Evolutionary conservation across 2,797 vertebrate species (phyloP).

Genomic region (Gorsachius magnificus): DNA sequence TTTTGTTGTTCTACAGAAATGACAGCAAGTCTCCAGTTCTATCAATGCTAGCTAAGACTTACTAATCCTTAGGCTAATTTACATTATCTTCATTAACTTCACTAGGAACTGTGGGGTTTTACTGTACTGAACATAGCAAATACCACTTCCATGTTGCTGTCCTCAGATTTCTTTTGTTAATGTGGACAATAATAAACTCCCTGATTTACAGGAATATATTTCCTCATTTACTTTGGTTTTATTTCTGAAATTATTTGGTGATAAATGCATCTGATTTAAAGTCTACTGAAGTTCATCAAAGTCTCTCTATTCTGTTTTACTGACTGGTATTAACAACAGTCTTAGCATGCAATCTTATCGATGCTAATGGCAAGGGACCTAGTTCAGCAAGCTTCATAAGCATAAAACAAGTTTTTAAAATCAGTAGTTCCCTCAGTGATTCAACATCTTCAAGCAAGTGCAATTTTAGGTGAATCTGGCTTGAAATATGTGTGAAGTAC

Average conservation of each 20-base stretch:
- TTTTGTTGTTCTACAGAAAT: neutral
- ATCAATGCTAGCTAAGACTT: neutral
- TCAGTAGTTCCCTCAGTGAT: neutral
- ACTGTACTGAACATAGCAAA: neutral
- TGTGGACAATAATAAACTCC: neutral
- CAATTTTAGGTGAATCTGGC: neutral
- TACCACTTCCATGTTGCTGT: neutral
- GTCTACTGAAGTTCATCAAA: neutral
- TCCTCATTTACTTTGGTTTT: neutral
- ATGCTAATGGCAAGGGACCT: neutral
- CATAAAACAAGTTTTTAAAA: neutral
- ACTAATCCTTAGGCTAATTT: constrained; percentile 1
- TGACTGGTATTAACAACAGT: neutral
- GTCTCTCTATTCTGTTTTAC: neutral
- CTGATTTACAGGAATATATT: neutral
- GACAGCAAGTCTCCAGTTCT: neutral
- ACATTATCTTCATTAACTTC: neutral
- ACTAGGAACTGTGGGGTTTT: neutral
- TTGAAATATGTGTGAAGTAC: neutral
- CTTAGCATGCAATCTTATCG: neutral
- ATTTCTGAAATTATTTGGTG: neutral
- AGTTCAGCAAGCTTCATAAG: neutral
- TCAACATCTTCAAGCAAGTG: neutral
- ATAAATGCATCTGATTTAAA: neutral
- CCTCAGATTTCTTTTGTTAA: neutral